Conservation (phyloP, 2,113 vertebrate genomes). For the Tyrannus savana region DNA sequence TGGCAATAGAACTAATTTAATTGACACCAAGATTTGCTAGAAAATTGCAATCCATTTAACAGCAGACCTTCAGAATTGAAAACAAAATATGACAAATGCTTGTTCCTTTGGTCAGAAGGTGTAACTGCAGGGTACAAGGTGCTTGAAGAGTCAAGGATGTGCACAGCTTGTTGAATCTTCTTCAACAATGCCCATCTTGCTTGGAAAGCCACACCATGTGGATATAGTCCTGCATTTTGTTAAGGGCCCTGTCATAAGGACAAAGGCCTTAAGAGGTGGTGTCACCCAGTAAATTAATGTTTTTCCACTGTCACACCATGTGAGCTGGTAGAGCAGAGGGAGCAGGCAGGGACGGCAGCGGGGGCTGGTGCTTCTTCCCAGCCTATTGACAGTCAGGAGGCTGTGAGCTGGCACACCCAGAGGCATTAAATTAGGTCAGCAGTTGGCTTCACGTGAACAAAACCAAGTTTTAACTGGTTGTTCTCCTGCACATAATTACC, state of each 20-base stretch:
- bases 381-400: background rate
- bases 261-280: background rate
- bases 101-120: background rate
- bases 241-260: background rate
- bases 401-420: background rate
- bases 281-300: background rate
- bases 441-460: background rate
- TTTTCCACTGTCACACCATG: background rate
- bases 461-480: background rate
- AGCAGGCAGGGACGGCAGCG: background rate
- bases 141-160: background rate
- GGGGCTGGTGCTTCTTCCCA: background rate
- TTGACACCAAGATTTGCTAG: background rate
- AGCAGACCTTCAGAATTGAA: background rate
- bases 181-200: background rate
- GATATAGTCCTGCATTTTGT: background rate
- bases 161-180: background rate
- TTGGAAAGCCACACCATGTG: background rate
- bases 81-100: background rate
- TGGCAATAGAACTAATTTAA: background rate
- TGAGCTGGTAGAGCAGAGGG: background rate
- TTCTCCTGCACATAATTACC: background rate
- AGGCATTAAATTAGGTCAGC: conserved; percentile 12
- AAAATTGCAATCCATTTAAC: background rate
- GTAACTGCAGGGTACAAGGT: background rate